Percentiles rank a stretch among this genome's conserved stretches.
Conservation (phyloP, 1,140 invertebrate species). For the Diuraphis noxia region DNA sequence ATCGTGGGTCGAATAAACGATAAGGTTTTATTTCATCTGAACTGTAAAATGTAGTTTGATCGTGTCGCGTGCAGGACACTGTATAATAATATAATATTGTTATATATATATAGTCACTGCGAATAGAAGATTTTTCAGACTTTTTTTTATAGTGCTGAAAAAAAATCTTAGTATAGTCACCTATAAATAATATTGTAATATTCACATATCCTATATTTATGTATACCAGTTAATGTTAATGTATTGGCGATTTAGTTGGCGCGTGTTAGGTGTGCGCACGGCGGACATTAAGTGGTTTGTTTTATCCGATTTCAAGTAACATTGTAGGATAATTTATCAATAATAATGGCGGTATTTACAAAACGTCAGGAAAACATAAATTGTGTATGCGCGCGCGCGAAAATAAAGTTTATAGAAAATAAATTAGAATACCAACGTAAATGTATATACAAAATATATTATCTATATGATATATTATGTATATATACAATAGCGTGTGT, state of each 20-base stretch:
- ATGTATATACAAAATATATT: background rate
- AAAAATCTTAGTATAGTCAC: background rate
- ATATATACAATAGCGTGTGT: background rate
- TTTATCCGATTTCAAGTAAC: background rate
- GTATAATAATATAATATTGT: background rate
- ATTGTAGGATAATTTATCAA: too few species aligned
- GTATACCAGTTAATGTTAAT: background rate
- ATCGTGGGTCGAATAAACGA: constrained; percentile 49
- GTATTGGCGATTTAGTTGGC: background rate
- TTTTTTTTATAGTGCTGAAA: background rate
- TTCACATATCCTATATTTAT: too few species aligned
- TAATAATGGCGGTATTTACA: constrained; percentile 2
- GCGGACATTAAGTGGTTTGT: background rate
- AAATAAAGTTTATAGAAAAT: constrained; percentile 10
- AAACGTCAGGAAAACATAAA: constrained; percentile 14
- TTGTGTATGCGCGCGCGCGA: background rate
- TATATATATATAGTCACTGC: background rate
- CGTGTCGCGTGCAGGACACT: background rate
- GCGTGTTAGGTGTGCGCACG: background rate
- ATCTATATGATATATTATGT: too few species aligned
- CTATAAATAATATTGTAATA: too few species aligned
- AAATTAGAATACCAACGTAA: background rate
- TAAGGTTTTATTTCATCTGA: constrained; percentile 27
- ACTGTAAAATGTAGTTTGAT: constrained; percentile 30
- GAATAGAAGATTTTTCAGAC: background rate